Conservation (phyloP, 2,797 vertebrate species). For the Eutrigla gurnardus region DNA sequence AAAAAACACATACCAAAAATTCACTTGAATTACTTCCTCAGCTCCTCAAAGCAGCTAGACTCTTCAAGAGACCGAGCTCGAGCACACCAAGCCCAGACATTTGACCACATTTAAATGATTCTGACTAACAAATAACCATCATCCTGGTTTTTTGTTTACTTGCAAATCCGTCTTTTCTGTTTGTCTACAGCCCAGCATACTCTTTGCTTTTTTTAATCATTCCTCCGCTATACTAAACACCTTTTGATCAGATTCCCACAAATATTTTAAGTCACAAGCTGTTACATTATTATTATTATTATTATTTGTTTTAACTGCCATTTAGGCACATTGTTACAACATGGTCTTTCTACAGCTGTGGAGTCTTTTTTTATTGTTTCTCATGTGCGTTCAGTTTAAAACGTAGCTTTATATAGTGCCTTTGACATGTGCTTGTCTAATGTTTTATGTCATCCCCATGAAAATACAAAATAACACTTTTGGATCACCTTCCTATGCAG, state of each 20-base stretch:
- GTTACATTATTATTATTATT: background rate
- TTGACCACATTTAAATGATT: constrained; percentile 72
- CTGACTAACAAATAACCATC: constrained; percentile 75
- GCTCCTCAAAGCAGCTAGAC: background rate
- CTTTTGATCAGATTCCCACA: background rate
- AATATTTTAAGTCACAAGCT: background rate
- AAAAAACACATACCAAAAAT: background rate
- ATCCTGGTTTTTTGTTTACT: constrained; percentile 56
- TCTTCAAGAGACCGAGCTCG: background rate
- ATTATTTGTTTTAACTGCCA: background rate
- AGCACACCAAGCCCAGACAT: constrained; percentile 16
- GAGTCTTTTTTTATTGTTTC: background rate
- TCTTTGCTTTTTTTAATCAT: background rate
- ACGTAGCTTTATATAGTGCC: background rate
- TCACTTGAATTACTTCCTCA: no score
- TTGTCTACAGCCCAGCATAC: background rate
- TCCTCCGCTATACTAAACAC: background rate
- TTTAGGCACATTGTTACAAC: no score
- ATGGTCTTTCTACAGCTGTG: no score
- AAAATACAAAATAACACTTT: background rate
- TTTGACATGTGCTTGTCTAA: constrained; percentile 1
- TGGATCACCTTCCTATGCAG: no score
- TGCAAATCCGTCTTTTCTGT: constrained; percentile 66
- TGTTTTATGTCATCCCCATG: background rate
- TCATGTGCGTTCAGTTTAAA: constrained; percentile 5